Evolutionary conservation across 53 echinoderm and acorn worm species (phyloP), one percentile per base, ranked within the genome.

Genomic region (Apostichopus leukothele): DNA sequence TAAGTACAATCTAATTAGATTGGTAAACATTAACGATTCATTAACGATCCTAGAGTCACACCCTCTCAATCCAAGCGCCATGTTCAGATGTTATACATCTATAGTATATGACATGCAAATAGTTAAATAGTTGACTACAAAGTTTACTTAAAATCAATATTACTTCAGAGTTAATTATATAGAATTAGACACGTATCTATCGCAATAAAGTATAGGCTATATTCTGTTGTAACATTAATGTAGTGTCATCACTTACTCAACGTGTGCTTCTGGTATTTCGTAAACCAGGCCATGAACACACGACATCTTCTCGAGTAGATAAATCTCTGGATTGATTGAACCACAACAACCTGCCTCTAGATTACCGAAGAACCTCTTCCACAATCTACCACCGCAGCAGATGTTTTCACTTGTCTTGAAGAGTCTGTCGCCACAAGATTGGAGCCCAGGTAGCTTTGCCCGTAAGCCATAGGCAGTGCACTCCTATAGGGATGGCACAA

Each of bases 331-430:
- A 79, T n/a, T n/a, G 12, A 18, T 50, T 50, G 79, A 14, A 3
- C 19, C 5, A 53, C 79, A 79, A 27, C 79, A 79, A 19, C 53
- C 50, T n/a, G 52, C 52, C 19, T 79, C 79, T 19, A 39, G 39
- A 18, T 13, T 53, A 4, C 53, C 53, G 18, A 13, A 8, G 19
- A 79, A 79, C 18, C 18, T 79, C n/a, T 5, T 2, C 1, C 8
- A 5, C 51, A 79, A n/a, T 13, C n/a, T 27, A 51, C 51, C n/a
- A 7, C 51, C n/a, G 18, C 79, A 79, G 50, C 79, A 79, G 51
- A 79, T 79, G 51, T 79, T n/a, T 79, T 79, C 53, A 10, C 52
- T 39, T 4, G 51, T 79, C 9, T 18, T 79, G 79, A 52, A 79
- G 79, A 51, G 14, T 5, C 19, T 16, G 53, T 79, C 79, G 5